Evolutionary conservation across 2,113 vertebrate species (phyloP), one percentile per base, ranked within the genome.

Genomic region (Megaceryle torquata): DNA sequence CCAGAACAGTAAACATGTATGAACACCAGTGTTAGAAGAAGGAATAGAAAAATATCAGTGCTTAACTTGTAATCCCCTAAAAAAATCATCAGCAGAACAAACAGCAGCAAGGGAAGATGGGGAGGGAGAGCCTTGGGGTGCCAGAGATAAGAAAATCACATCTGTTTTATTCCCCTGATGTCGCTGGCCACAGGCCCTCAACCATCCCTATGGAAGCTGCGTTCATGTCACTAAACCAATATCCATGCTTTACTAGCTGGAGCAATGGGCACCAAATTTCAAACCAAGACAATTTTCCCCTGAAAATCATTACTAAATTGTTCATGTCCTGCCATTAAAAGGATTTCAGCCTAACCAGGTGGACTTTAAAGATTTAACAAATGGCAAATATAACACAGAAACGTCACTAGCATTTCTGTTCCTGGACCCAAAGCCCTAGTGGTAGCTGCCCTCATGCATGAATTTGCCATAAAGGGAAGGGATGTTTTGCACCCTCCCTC

Each of bases 321-420:
- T 46, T 91, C 26, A 5, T 61, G 16, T 91, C 71, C 68, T 89
- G 75, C 20, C 20, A 3, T 83, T 60, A 83, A 78, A 95, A 70
- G 81, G 39, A 74, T 89, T 94, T 86, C 65, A 70, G 65, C 79
- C 65, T 39, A 60, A 93, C 78, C 76, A 86, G 90, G 82, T 91
- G 91, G 86, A 82, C 46, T 84, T 82, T 72, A 81, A 91, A 86
- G 67, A 80, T 86, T 77, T 82, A 88, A 86, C 50, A 87, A 96
- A 82, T 26, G 19, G 46, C 86, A 86, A 94, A 6, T 77, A 71
- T 33, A 83, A 64, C 33, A 70, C 68, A 61, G 46, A 63, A 68
- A 20, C 46, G 50, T 77, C 5, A 1, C 67, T 37, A 39, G 17
- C 3, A 1, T 48, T 92, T 77, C 82, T 81, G 60, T 85, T 88